Base-by-base conservation (phyloP, 2,888 invertebrate species). In the Epiblema foenella region DNA sequence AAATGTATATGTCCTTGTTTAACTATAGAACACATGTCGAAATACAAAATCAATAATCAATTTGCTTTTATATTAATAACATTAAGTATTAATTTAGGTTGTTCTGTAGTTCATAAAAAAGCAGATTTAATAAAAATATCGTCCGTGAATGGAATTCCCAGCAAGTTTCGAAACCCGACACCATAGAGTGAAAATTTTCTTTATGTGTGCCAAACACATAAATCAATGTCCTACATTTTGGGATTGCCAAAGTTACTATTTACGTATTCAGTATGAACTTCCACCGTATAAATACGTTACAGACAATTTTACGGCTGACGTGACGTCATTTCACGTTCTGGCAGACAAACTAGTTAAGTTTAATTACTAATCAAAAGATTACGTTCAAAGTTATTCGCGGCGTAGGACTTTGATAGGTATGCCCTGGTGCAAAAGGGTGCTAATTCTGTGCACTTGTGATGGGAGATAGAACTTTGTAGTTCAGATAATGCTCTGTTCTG, bases 321-420 rank as follows among this genome's bases (percentile, higher is more conserved):
- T 33, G 62, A 54, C 37, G 60, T 56, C 54, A 63, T 69, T 63
- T 57, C 63, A 57, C 69, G 49, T 33, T 33, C 68, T 57, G n/a
- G 56, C 63, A 24, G 18, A 57, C 57, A 69, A 69, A 46, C 56
- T 63, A 69, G 63, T 69, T 51, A n/a, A 24, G 68, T 56, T 68
- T 57, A 63, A 57, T 69, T 69, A 62, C 33, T 20, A 63, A 63
- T 54, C 58, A 20, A 58, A 51, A 24, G 17, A 51, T 54, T 8
- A 37, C 37, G n/a, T 51, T 51, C 18, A 33, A 51, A 51, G 56
- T 8, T 56, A 7, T 33, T 33, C 33, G 5, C 11, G 17, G 5
- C n/a, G n/a, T 5, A 0, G n/a, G 24, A 24, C 2, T 60, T n/a
- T 46, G n/a, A 10, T 29, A 46, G 8, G 10, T n/a, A 24, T 46